phyloP scores from a whole-genome alignment of 2,888 invertebrate genomes.

The Drosophila eohydei region DNA sequence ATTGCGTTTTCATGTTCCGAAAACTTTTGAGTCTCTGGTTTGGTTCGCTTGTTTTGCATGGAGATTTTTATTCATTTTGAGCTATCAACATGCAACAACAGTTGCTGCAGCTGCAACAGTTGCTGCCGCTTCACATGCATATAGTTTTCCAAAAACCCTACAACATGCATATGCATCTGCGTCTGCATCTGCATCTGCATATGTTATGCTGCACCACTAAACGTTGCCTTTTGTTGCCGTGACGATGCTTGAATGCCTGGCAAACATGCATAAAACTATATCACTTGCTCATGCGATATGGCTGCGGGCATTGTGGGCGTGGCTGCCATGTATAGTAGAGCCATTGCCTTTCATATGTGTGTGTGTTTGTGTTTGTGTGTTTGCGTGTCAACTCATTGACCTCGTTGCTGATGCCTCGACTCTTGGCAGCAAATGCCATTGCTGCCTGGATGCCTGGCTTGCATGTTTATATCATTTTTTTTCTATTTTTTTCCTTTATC shows the following conservation, averaged over 20 bases:
- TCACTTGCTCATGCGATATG: slow-evolving; percentile 56
- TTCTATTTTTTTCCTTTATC: slow-evolving; percentile 30
- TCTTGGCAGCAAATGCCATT: slow-evolving; percentile 9
- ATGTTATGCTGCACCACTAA: slow-evolving; percentile 25
- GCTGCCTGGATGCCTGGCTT: slow-evolving; percentile 24
- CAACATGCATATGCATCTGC: slow-evolving; percentile 2
- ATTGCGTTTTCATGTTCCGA: slow-evolving; percentile 56
- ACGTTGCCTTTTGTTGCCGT: slow-evolving; percentile 53
- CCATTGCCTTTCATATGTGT: slow-evolving; percentile 54
- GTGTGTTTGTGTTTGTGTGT: slow-evolving; percentile 17
- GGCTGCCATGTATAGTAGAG: slow-evolving; percentile 35
- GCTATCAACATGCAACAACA: slow-evolving; percentile 37
- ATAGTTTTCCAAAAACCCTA: neutral
- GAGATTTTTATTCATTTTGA: slow-evolving; percentile 24
- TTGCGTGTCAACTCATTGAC: slow-evolving; percentile 77
- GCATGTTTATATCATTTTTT: slow-evolving; percentile 11
- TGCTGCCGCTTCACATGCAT: slow-evolving; percentile 9
- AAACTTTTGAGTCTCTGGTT: slow-evolving; percentile 32
- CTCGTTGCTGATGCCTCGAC: slow-evolving; percentile 50
- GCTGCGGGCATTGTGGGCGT: slow-evolving; percentile 15
- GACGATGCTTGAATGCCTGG: slow-evolving; percentile 52
- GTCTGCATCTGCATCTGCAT: neutral
- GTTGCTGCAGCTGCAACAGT: slow-evolving; percentile 18
- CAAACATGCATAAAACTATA: slow-evolving; percentile 68
- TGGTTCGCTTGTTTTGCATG: slow-evolving; percentile 5